Conservation (phyloP, 2,888 invertebrate species). For the Strigamia maritima region DNA sequence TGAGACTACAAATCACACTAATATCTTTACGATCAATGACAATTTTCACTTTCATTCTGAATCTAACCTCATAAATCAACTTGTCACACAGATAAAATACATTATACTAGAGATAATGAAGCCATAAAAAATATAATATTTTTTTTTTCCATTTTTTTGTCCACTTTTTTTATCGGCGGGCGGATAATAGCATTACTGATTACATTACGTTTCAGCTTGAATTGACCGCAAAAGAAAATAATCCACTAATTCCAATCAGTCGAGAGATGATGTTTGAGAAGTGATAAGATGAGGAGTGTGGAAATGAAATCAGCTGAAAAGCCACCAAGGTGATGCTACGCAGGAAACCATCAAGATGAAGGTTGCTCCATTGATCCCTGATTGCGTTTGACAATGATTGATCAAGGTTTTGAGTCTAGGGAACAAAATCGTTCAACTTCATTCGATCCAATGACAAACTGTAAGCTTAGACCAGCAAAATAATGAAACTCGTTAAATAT, state of each 20-base stretch:
- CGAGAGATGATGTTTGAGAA: slow-evolving; percentile 23
- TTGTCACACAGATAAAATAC: neutral
- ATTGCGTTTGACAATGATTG: slow-evolving; percentile 34
- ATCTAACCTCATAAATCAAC: slow-evolving; percentile 10
- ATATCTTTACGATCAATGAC: neutral
- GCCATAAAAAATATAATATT: neutral
- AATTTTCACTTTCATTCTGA: slow-evolving; percentile 6
- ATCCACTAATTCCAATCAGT: slow-evolving; percentile 30
- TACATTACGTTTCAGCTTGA: neutral
- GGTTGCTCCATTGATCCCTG: slow-evolving; percentile 32
- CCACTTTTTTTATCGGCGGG: neutral
- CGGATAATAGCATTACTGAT: neutral
- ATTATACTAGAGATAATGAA: neutral
- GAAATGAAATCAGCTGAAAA: slow-evolving; percentile 25
- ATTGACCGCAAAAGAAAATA: neutral
- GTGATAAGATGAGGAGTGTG: slow-evolving; percentile 21
- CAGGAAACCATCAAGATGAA: slow-evolving; percentile 28
- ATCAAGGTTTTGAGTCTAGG: slow-evolving; percentile 17
- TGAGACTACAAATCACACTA: neutral
- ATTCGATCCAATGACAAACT: neutral
- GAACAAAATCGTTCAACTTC: neutral
- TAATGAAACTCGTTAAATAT: neutral
- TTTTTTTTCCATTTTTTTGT: neutral
- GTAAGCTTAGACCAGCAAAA: neutral
- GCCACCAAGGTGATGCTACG: slow-evolving; percentile 31